These are phyloP conservation scores for Odiellus spinosus DNA, from an alignment of 2,888 invertebrate genomes.

Conservation along the genomic window DNA sequence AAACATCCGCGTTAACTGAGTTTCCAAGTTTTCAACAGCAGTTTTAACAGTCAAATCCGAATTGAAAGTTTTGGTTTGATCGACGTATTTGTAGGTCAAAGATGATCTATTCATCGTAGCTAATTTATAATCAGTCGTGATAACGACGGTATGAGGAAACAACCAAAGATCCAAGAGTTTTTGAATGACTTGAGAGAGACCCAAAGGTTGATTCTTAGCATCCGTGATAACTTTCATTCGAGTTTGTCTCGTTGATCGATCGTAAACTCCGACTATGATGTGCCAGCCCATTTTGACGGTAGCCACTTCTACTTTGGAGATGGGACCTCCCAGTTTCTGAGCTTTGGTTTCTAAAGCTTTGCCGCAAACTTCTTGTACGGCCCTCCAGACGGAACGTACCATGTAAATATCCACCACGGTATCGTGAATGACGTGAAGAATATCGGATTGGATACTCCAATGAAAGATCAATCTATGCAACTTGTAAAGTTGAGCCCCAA, in stretches of 20 bases:
- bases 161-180: constrained; percentile 8
- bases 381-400: constrained; percentile 9
- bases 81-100: background rate
- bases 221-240: constrained; percentile 46
- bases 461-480: constrained; percentile 8
- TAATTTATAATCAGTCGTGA: constrained; percentile 2
- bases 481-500: constrained; percentile 6
- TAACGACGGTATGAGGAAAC: constrained; percentile 1
- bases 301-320: constrained; percentile 37
- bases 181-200: background rate
- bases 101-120: background rate
- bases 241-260: constrained; percentile 52
- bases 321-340: constrained; percentile 16
- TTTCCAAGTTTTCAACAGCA: constrained; percentile 7
- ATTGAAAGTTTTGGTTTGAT: constrained; percentile 1
- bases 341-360: constrained; percentile 1
- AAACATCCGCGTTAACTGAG: constrained; percentile 13
- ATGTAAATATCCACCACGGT: constrained; percentile 7
- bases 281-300: constrained; percentile 60
- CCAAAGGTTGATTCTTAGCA: background rate
- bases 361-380: constrained; percentile 13
- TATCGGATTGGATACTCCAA: constrained; percentile 13
- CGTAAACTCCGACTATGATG: constrained; percentile 67
- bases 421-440: background rate
- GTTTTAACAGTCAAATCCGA: constrained; percentile 5